These are phyloP conservation scores for Meteorus cinctellus DNA, from an alignment of 2,888 invertebrate species.

Conservation along the genomic window DNA sequence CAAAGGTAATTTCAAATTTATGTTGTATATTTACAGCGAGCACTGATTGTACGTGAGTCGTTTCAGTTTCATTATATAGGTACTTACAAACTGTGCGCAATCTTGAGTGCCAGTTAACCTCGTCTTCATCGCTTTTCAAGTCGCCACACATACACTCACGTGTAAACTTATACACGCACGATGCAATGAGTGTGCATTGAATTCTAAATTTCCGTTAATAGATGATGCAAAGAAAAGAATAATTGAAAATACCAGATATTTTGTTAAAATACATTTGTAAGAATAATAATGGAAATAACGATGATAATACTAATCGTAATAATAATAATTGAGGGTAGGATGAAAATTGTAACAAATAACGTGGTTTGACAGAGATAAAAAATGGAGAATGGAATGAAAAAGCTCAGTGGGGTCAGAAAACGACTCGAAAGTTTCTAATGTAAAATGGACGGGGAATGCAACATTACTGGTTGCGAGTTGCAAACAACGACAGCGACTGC, in stretches of 20 bases:
- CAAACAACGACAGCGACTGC: constrained; percentile 40
- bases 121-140: constrained; percentile 52
- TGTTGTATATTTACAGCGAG: constrained; percentile 45
- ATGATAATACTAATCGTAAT: neutral
- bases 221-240: neutral
- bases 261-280: constrained; percentile 40
- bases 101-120: constrained; percentile 47
- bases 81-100: constrained; percentile 42
- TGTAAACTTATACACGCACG: neutral
- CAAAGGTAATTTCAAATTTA: constrained; percentile 50
- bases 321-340: neutral
- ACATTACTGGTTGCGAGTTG: constrained; percentile 57
- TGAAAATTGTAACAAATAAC: neutral
- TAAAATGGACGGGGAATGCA: constrained; percentile 64
- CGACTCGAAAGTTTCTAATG: constrained; percentile 64
- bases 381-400: constrained; percentile 30
- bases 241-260: constrained; percentile 38
- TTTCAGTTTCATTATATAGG: neutral
- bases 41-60: constrained; percentile 48
- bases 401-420: constrained; percentile 53
- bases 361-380: constrained; percentile 43
- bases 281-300: neutral
- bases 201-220: constrained; percentile 38
- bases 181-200: constrained; percentile 46
- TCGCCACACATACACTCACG: constrained; percentile 25